A percentile compares a stretch with the other conserved stretches of the same genome.
These are phyloP conservation scores for Oedothorax gibbosus DNA, from an alignment of 1,140 invertebrate genomes.

Conservation along the genomic window DNA sequence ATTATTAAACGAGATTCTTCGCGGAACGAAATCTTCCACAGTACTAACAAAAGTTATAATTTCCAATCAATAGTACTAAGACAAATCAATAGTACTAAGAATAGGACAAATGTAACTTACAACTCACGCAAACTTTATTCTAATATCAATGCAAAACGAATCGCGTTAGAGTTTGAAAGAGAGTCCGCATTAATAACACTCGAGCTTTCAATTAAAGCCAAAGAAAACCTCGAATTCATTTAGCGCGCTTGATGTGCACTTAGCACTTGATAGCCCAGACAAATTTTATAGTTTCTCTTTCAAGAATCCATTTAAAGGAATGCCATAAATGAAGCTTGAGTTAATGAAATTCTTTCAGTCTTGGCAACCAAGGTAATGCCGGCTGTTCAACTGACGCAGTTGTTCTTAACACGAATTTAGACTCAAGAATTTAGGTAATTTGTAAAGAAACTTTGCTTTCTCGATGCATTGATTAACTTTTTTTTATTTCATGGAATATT, in stretches of 20 bases:
- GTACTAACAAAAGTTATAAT: no score
- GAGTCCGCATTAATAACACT: slow-evolving; percentile 41
- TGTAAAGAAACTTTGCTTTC: slow-evolving; percentile 2
- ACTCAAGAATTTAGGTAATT: slow-evolving; percentile 40
- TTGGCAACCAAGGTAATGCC: slow-evolving; percentile 48
- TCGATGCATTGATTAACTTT: background rate
- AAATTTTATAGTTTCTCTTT: slow-evolving; percentile 57
- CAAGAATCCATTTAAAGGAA: slow-evolving; percentile 51
- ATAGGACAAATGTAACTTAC: no score
- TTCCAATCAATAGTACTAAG: no score
- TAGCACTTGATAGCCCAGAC: slow-evolving; percentile 37
- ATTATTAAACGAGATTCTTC: no score
- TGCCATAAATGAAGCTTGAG: slow-evolving; percentile 45
- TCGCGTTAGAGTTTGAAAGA: slow-evolving; percentile 1
- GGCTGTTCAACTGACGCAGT: slow-evolving; percentile 29
- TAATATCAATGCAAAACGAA: no score
- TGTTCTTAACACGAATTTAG: slow-evolving; percentile 1
- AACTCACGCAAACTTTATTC: no score
- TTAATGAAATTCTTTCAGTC: slow-evolving; percentile 58
- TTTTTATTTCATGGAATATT: slow-evolving; percentile 17
- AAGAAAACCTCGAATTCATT: slow-evolving; percentile 52
- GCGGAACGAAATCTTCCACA: no score
- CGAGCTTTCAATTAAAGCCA: slow-evolving; percentile 51
- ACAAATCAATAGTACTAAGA: no score
- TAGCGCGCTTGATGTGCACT: slow-evolving; percentile 41